phyloP scores from a whole-genome alignment of 1,140 invertebrate species.

The Drosophila bocqueti region DNA sequence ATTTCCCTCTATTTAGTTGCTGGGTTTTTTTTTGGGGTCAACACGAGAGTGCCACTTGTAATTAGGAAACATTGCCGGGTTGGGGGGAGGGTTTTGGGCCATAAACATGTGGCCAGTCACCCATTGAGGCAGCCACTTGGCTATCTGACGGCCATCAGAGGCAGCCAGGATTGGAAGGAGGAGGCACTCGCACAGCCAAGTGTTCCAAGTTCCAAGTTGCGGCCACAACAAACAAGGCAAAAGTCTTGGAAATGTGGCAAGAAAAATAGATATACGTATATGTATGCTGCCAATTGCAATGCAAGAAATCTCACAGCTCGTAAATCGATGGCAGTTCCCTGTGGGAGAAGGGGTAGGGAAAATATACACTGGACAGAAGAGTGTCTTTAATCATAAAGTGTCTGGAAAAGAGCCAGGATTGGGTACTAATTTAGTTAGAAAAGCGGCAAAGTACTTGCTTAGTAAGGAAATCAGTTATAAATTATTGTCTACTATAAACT shows the following conservation, averaged over 20 bases:
- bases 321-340: slow-evolving; percentile 65
- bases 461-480: too few species aligned
- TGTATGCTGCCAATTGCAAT: slow-evolving; percentile 44
- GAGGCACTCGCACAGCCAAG: slow-evolving; percentile 19
- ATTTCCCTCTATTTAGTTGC: not conserved
- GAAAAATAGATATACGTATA: not conserved
- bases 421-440: too few species aligned
- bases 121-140: slow-evolving; percentile 9
- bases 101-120: slow-evolving; percentile 49
- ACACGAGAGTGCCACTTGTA: slow-evolving; percentile 29
- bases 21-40: slow-evolving; percentile 17
- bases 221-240: slow-evolving; percentile 35
- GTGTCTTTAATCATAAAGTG: too few species aligned
- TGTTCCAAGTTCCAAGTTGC: slow-evolving; percentile 13
- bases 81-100: not conserved
- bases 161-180: slow-evolving; percentile 27
- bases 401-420: too few species aligned
- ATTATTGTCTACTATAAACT: too few species aligned
- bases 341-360: slow-evolving; percentile 14
- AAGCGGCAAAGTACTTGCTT: too few species aligned
- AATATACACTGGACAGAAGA: slow-evolving; percentile 5
- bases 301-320: slow-evolving; percentile 80
- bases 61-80: slow-evolving; percentile 38
- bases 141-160: slow-evolving; percentile 67
- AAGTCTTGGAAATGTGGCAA: slow-evolving; percentile 18